phyloP scores from a whole-genome alignment of 2,113 vertebrate species.

The Ammospiza caudacuta region DNA sequence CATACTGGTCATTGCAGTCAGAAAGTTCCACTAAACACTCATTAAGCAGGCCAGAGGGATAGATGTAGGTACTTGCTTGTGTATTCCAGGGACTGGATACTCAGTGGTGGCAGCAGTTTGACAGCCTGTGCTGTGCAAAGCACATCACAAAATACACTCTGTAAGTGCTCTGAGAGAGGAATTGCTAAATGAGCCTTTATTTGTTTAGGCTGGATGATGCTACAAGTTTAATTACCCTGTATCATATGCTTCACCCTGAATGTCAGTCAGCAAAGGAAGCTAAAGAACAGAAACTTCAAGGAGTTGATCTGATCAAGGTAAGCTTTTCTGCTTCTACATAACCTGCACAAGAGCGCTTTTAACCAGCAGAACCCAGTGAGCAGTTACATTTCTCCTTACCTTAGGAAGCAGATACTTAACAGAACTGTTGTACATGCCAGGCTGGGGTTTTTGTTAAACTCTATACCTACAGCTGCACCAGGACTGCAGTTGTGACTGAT shows the following conservation, averaged over 20 bases:
- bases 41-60: background rate
- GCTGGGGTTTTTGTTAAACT: background rate
- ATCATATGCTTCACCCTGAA: constrained; percentile 88
- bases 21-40: background rate
- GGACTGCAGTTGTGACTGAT: background rate
- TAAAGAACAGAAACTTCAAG: constrained; percentile 74
- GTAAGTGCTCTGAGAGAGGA: background rate
- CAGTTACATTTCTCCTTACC: background rate
- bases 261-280: constrained; percentile 85
- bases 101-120: background rate
- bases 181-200: background rate
- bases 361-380: background rate
- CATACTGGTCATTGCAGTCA: background rate
- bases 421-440: background rate
- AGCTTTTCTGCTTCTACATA: background rate
- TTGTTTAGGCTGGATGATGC: constrained; percentile 84
- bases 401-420: background rate
- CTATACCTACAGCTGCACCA: background rate
- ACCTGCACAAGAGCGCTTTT: background rate
- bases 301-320: constrained; percentile 88
- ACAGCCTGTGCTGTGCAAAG: background rate
- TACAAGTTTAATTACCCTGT: constrained; percentile 82
- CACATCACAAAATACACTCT: background rate
- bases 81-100: background rate
- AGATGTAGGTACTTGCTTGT: background rate